Evolutionary conservation across 1,140 invertebrate species (phyloP), one percentile per base, ranked within the genome.

Genomic region (Sitophilus oryzae): DNA sequence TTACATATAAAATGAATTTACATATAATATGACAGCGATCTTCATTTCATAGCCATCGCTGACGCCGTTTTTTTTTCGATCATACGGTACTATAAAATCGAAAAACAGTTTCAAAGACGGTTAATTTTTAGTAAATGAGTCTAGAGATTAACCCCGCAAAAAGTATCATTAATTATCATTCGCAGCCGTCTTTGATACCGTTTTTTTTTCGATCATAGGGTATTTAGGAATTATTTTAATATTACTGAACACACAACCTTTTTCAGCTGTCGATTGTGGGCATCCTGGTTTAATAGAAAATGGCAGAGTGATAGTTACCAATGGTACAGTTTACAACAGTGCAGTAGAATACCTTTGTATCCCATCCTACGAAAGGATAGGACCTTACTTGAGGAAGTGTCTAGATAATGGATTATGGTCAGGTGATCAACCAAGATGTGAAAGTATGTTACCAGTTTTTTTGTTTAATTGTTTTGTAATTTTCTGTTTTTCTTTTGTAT

Each of bases 311-410:
- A 91, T 92, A 60, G 80, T 91, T 6, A 82, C 90, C 34, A 93
- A 95, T 63, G 83, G 85, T 18, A 85, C 87, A 0, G 91, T 87
- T 0, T 94, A 87, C 64, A 85, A 84, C 5, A 87, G 87, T 48
- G 82, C 84, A 2, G 83, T 91, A 1, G 88, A 92, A 65, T 96
- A 94, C 69, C 86, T 91, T 59, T 96, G 93, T 66, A 73, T 93
- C 46, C 89, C 88, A 5, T 86, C 88, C 57, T 93, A 80, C 71
- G 84, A 88, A 66, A 78, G 89, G 35, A 80, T 86, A 1, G 90
- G 90, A 0, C 84, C 87, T 3, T 91, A 89, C 68, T 71, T 89
- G 2, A 76, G 89, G 42, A 90, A 89, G 65, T 93, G 90, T 70
- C 74, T 85, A 64, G 88, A 91, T 42, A 85, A 84, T 50, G 89